Base-by-base conservation (phyloP, 1,140 invertebrate species). In the Bombus sibiricus region DNA sequence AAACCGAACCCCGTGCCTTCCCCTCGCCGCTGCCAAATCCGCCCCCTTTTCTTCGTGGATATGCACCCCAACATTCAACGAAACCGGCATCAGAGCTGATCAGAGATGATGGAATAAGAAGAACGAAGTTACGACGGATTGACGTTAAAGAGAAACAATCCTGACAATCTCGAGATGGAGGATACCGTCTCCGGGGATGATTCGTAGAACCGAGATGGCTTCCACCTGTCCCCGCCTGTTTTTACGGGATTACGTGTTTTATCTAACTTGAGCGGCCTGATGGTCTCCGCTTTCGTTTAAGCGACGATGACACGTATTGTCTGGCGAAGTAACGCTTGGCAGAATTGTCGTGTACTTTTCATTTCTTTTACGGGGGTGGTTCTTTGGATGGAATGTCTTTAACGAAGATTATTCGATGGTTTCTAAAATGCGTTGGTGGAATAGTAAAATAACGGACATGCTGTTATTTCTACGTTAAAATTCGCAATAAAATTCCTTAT, bases 101-200 rank as follows among this genome's bases (percentile, higher is more conserved):
- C 72, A 32, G 59, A 34, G 76, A 74, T 62, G 78, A 85, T 57
- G 83, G 78, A 68, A 68, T 81, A 68, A 80, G 62, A 69, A 47
- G 57, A 85, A 78, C 64, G 53, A 64, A 88, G 86, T 85, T 85
- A 88, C 57, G 37, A 39, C 28, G 37, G 81, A 88, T 80, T 43
- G 81, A 88, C 87, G 77, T 88, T 88, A 88, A 88, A 43, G 75
- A 79, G 87, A 88, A 88, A 84, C 76, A 84, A 88, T 74, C 69
- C 76, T 83, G 86, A 88, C 71, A 59, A 78, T 62, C 75, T 32
- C 12, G 43, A 75, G 43, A 75, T n/a, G 41, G 43, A n/a, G 32
- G 73, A 53, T 43, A 10, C 28, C 25, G 4, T 71, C 34, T 25
- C 64, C n/a, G n/a, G 73, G 73, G 41, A 74, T 74, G 73, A 74